Conservation (phyloP, 2,888 invertebrate genomes). For the Microctonus brassicae region DNA sequence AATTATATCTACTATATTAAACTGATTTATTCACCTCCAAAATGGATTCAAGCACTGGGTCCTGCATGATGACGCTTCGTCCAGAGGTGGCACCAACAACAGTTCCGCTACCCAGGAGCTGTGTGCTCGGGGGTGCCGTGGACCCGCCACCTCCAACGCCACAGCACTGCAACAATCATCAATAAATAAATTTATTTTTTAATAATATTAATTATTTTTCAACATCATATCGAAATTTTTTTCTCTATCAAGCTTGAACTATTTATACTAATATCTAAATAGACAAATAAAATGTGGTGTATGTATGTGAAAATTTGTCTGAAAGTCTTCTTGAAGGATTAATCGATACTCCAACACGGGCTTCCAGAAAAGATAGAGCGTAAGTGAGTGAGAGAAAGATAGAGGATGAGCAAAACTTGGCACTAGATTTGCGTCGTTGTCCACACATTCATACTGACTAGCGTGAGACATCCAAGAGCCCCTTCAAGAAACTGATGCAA, state of each 20-base stretch:
- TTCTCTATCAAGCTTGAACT: background rate
- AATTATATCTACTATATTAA: background rate
- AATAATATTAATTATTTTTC: background rate
- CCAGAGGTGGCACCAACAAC: slow-evolving; percentile 63
- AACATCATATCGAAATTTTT: background rate
- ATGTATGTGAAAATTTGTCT: slow-evolving; percentile 6
- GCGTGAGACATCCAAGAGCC: background rate
- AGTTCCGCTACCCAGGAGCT: slow-evolving; percentile 65
- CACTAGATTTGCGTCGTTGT: background rate
- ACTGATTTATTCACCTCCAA: slow-evolving; percentile 59
- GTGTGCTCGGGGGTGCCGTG: slow-evolving; percentile 67
- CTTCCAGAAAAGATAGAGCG: background rate
- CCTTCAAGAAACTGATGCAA: background rate
- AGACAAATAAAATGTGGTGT: background rate
- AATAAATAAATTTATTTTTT: background rate
- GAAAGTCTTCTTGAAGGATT: slow-evolving; percentile 11
- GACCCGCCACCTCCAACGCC: slow-evolving; percentile 69
- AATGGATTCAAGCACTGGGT: slow-evolving; percentile 66
- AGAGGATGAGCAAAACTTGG: background rate
- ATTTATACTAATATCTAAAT: background rate
- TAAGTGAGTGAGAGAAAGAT: background rate
- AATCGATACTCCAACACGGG: slow-evolving; percentile 17
- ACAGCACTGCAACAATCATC: slow-evolving; percentile 63
- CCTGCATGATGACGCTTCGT: slow-evolving; percentile 66
- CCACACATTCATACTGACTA: slow-evolving; percentile 13